These are phyloP conservation scores for Centruroides vittatus DNA, from an alignment of 1,140 invertebrate genomes.

Conservation along the genomic window DNA sequence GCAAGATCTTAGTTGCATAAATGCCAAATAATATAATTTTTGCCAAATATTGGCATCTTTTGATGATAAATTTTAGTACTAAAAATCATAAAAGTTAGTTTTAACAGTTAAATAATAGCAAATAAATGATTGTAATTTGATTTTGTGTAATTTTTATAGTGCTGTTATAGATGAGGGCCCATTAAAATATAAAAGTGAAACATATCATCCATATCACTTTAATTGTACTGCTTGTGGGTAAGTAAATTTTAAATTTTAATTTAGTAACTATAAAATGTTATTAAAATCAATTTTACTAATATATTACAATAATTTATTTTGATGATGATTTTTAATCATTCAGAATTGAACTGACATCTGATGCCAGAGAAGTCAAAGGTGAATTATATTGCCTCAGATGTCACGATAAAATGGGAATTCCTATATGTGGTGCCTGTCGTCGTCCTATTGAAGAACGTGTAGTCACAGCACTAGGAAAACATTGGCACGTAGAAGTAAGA, in stretches of 20 bases:
- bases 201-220: constrained; percentile 99
- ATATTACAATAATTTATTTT: no score
- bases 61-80: no score
- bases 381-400: constrained; percentile 95
- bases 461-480: constrained; percentile 93
- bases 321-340: not conserved
- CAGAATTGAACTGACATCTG: constrained; percentile 47
- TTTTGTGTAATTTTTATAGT: constrained; percentile 36
- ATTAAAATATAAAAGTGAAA: constrained; percentile 86
- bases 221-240: constrained; percentile 82
- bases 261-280: not conserved
- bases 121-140: not conserved
- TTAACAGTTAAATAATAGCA: no score
- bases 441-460: constrained; percentile 92
- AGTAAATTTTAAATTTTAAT: constrained; percentile 12
- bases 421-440: constrained; percentile 92
- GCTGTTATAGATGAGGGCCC: constrained; percentile 93
- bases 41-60: no score
- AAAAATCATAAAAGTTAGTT: no score
- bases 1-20: no score
- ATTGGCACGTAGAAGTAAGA: constrained; percentile 90
- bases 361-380: constrained; percentile 86
- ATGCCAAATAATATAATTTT: no score
- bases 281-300: no score
- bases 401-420: constrained; percentile 96